These are phyloP conservation scores for Esox masquinongy DNA, from an alignment of 2,797 vertebrate genomes.

Conservation along the genomic window DNA sequence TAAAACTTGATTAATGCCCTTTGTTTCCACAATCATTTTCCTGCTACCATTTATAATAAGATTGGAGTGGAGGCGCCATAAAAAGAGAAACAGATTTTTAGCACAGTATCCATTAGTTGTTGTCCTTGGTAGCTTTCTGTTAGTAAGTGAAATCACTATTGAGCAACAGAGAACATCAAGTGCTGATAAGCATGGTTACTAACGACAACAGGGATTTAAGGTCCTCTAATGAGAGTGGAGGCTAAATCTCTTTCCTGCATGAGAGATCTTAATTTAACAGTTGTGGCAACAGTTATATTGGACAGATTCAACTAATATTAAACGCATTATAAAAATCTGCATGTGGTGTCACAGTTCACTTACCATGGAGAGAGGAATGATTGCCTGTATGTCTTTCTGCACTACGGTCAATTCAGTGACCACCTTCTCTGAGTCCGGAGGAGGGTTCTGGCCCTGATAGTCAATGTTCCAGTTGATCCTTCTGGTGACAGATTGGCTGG, in stretches of 20 bases:
- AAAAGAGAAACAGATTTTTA: slow-evolving; percentile 37
- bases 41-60: slow-evolving; percentile 35
- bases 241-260: not conserved
- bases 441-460: slow-evolving; percentile 86
- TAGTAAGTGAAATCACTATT: slow-evolving; percentile 18
- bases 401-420: slow-evolving; percentile 96
- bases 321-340: not conserved
- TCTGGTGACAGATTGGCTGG: slow-evolving; percentile 95
- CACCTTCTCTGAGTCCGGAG: slow-evolving; percentile 89
- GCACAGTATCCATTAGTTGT: slow-evolving; percentile 18
- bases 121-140: slow-evolving; percentile 20
- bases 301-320: not conserved
- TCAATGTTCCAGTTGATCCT: slow-evolving; percentile 99
- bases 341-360: slow-evolving; percentile 46
- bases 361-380: slow-evolving; percentile 96
- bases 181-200: slow-evolving; percentile 19
- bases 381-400: slow-evolving; percentile 94
- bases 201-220: not conserved
- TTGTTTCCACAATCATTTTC: slow-evolving; percentile 52
- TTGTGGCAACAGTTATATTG: not conserved
- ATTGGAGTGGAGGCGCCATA: slow-evolving; percentile 30
- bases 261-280: not conserved
- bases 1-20: slow-evolving; percentile 54
- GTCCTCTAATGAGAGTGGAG: not conserved
- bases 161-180: not conserved